Evolutionary conservation across 2,113 vertebrate genomes (phyloP).

Genomic region (Pyrgilauda ruficollis): DNA sequence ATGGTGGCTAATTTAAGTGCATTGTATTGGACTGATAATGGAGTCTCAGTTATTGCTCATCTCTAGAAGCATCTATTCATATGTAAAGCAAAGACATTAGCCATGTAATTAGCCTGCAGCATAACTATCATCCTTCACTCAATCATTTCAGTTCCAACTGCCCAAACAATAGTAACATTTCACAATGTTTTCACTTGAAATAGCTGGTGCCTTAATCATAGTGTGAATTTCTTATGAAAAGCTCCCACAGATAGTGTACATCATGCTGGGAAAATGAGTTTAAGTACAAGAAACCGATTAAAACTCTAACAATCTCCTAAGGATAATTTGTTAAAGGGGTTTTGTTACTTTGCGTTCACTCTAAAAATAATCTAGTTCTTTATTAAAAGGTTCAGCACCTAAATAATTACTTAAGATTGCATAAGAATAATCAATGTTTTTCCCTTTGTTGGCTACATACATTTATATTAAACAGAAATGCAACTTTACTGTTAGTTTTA

Average conservation of each 20-base stretch:
- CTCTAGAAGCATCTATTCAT: conserved; percentile 70
- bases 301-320: conserved; percentile 70
- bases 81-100: conserved; percentile 74
- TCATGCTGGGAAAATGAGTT: conserved; percentile 72
- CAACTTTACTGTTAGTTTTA: conserved; percentile 7
- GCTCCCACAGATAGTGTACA: conserved; percentile 67
- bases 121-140: conserved; percentile 67
- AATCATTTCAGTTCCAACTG: conserved; percentile 64
- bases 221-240: conserved; percentile 71
- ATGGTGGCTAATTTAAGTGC: conserved; percentile 67
- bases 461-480: conserved; percentile 10
- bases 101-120: conserved; percentile 66
- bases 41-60: conserved; percentile 65
- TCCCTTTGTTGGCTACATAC: conserved; percentile 6
- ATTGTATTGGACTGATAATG: conserved; percentile 67
- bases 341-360: conserved; percentile 61
- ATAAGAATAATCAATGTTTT: conserved; percentile 38
- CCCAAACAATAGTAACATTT: conserved; percentile 70
- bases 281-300: conserved; percentile 74
- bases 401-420: conserved; percentile 43
- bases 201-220: conserved; percentile 65
- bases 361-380: conserved; percentile 67
- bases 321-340: conserved; percentile 70
- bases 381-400: conserved; percentile 59
- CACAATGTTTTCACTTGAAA: conserved; percentile 72